Conservation (phyloP, 2,888 invertebrate species). For the Cephonodes hylas region DNA sequence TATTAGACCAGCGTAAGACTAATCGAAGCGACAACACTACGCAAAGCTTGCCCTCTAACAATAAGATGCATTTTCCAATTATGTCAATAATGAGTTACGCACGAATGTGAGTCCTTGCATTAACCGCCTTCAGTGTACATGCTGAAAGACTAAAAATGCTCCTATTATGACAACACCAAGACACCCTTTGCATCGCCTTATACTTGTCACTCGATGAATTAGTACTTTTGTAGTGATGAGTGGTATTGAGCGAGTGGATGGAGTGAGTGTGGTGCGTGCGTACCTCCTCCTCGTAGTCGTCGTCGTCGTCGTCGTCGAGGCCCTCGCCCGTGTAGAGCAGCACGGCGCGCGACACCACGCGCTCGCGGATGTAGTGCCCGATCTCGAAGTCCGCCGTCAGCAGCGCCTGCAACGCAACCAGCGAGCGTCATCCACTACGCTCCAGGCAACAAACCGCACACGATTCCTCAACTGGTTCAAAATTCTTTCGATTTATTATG, state of each 20-base stretch:
- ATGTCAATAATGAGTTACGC: not conserved
- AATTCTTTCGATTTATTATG: no score
- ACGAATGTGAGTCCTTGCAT: not conserved
- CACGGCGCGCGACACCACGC: conserved; percentile 98
- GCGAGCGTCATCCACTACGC: no score
- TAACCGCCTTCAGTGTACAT: not conserved
- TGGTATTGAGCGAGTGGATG: no score
- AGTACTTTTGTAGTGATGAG: no score
- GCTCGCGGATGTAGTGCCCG: conserved; percentile 98
- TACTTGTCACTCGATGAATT: not conserved
- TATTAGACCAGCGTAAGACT: conserved; percentile 17
- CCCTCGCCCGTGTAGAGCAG: conserved; percentile 97
- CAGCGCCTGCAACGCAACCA: conserved; percentile 78
- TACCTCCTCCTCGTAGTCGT: conserved; percentile 85
- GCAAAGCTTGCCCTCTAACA: conserved; percentile 2
- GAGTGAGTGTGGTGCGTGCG: conserved; percentile 34
- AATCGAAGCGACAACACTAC: conserved; percentile 9
- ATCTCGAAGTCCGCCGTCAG: conserved; percentile 98
- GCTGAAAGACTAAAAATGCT: not conserved
- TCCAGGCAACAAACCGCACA: no score
- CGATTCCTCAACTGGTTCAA: no score
- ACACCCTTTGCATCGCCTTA: not conserved
- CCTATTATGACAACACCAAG: not conserved
- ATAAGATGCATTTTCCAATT: not conserved
- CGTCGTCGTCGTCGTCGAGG: conserved; percentile 89